Evolutionary conservation across 2,888 invertebrate species (phyloP).

Genomic region (Sesia apiformis): DNA sequence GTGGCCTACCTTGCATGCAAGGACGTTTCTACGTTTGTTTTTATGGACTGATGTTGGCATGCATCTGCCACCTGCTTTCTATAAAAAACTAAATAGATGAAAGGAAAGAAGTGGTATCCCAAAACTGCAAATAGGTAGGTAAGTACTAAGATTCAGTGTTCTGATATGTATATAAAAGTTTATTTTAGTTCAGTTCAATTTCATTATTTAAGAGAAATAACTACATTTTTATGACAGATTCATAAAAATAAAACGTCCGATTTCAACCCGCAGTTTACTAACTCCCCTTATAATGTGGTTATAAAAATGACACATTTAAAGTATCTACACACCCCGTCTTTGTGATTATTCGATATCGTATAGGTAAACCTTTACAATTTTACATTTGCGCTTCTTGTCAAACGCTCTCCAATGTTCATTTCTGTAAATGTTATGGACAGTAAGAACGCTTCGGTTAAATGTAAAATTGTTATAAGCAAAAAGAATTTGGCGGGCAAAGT

Average conservation of each 20-base stretch:
- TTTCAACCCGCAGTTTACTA: slow-evolving; percentile 32
- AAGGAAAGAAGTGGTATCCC: too few relatives aligned
- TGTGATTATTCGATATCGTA: slow-evolving; percentile 42
- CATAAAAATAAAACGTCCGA: slow-evolving; percentile 21
- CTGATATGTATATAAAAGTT: too few relatives aligned
- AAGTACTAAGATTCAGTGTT: too few relatives aligned
- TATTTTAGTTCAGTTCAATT: too few relatives aligned
- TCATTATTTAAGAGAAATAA: too few relatives aligned
- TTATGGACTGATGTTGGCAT: too few relatives aligned
- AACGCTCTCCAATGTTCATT: too few relatives aligned
- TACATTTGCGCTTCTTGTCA: slow-evolving; percentile 2
- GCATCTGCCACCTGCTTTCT: too few relatives aligned
- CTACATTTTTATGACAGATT: slow-evolving; percentile 4
- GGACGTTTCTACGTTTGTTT: too few relatives aligned
- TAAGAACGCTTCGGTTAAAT: neutral
- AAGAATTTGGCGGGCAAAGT: slow-evolving; percentile 19
- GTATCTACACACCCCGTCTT: slow-evolving; percentile 30
- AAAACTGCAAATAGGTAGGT: too few relatives aligned
- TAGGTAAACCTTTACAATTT: slow-evolving; percentile 16
- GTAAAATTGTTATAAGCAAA: neutral
- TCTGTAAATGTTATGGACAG: neutral
- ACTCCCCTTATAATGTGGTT: slow-evolving; percentile 35
- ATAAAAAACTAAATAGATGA: too few relatives aligned
- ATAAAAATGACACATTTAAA: slow-evolving; percentile 53
- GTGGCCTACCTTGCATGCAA: too few relatives aligned